A percentile compares a stretch with the other conserved stretches of the same genome.
Conservation (phyloP, 1,140 invertebrate species). For the Coboldia fuscipes region DNA sequence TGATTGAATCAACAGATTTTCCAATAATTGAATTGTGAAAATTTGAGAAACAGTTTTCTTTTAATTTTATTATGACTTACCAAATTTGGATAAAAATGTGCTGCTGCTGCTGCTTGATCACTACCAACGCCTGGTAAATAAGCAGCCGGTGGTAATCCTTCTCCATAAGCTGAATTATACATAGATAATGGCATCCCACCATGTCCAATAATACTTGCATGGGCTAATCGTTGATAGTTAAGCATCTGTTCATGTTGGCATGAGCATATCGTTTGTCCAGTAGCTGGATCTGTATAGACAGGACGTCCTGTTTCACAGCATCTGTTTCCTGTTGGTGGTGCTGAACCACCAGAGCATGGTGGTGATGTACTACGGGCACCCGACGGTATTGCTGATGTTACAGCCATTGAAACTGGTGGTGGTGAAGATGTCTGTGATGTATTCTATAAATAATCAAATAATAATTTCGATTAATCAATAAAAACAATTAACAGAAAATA, state of each 20-base stretch:
- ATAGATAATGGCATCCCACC: conserved; percentile 40
- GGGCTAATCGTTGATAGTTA: conserved; percentile 57
- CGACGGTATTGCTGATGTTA: conserved; percentile 24
- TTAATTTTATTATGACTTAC: too few species aligned
- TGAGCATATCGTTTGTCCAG: conserved; percentile 79
- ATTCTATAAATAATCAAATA: conserved; percentile 11
- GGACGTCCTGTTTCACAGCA: conserved; percentile 84
- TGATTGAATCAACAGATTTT: too few species aligned
- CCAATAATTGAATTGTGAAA: too few species aligned
- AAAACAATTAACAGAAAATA: background rate
- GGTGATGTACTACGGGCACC: conserved; percentile 25
- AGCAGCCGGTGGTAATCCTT: conserved; percentile 52
- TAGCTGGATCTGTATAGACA: conserved; percentile 78
- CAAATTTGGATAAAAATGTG: conserved; percentile 47
- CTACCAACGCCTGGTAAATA: conserved; percentile 60
- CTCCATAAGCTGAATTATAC: conserved; percentile 50
- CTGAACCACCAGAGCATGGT: conserved; percentile 14
- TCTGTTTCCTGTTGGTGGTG: conserved; percentile 25
- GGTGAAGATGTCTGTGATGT: conserved; percentile 21
- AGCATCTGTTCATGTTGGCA: conserved; percentile 63
- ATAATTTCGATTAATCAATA: background rate
- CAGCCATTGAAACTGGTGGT: conserved; percentile 14
- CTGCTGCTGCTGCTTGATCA: conserved; percentile 52
- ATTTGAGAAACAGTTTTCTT: too few species aligned
- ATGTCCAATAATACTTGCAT: conserved; percentile 25